Evolutionary conservation across 2,113 vertebrate species (phyloP), one percentile per base, ranked within the genome.

Genomic region (Trogon surrucura): DNA sequence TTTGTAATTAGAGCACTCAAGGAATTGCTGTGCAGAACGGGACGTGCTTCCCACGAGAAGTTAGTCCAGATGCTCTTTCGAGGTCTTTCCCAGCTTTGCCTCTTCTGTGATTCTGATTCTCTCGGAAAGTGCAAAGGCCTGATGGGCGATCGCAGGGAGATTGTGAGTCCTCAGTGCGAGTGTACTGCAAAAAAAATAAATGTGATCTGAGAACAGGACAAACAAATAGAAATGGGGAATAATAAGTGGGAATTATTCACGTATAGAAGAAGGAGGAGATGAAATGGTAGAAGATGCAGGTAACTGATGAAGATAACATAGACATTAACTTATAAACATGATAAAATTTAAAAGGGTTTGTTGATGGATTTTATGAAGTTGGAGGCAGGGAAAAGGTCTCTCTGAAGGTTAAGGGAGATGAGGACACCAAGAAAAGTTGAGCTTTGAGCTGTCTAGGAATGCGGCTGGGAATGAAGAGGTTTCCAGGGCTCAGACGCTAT

Each of bases 281-380:
- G 6, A 27, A 15, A 16, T 18, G 23, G 23, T 22, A 19, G 83
- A 75, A 65, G 38, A 5, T 4, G 3, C 50, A 58, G 57, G 16
- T 54, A 62, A 36, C 8, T 0, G 0, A 29, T 72, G 38, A 67
- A 71, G 91, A 50, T 30, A 34, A 41, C 0, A 2, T 14, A 45
- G 47, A 3, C 5, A 3, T 58, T 7, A 32, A 44, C 36, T 74
- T 71, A 22, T 27, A 50, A 67, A 51, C 0, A 0, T 22, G 53
- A 19, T 82, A n/a, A 64, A 75, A 71, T 45, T 30, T 62, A 21
- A 54, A 60, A 74, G 61, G 18, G 16, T 21, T 80, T 41, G 44
- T 82, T 80, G 61, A 53, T 36, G 36, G 38, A 8, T 47, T 57
- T 26, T 48, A 1, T 50, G 69, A 91, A 54, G 18, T 14, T 6